Conservation (phyloP, 53 echinoderm and acorn worm genomes). For the Holothuria leucospilota region DNA sequence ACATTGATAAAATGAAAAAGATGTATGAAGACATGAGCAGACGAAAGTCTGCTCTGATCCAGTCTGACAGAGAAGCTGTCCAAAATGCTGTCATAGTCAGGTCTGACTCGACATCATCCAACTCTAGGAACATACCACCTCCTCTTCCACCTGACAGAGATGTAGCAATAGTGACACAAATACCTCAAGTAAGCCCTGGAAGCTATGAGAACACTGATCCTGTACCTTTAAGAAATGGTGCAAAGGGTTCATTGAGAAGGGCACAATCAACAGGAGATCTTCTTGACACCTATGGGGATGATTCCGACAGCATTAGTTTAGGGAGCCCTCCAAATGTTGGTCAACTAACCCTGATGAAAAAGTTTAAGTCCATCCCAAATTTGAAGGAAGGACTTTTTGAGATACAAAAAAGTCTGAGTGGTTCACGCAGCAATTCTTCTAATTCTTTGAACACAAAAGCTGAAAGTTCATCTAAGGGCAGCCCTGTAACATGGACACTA, state of each 20-base stretch:
- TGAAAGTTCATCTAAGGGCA: background rate
- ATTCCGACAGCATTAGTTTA: background rate
- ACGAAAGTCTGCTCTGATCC: background rate
- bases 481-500: constrained; percentile 35
- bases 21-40: constrained; percentile 43
- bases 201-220: constrained; percentile 16
- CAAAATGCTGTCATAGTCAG: constrained; percentile 3
- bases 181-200: constrained; percentile 7
- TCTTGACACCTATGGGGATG: background rate
- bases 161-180: background rate
- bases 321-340: background rate
- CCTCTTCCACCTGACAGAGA: background rate
- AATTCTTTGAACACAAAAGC: background rate
- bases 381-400: background rate
- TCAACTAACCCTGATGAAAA: constrained; percentile 25
- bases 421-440: constrained; percentile 18
- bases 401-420: background rate
- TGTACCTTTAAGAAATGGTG: background rate
- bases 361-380: constrained; percentile 21
- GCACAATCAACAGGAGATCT: constrained; percentile 42
- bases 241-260: constrained; percentile 1
- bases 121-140: background rate
- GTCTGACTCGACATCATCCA: constrained; percentile 9
- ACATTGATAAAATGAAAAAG: constrained; percentile 35
- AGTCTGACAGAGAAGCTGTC: background rate